Evolutionary conservation across 2,888 invertebrate genomes (phyloP).

Genomic region (Leptinotarsa haldemani): DNA sequence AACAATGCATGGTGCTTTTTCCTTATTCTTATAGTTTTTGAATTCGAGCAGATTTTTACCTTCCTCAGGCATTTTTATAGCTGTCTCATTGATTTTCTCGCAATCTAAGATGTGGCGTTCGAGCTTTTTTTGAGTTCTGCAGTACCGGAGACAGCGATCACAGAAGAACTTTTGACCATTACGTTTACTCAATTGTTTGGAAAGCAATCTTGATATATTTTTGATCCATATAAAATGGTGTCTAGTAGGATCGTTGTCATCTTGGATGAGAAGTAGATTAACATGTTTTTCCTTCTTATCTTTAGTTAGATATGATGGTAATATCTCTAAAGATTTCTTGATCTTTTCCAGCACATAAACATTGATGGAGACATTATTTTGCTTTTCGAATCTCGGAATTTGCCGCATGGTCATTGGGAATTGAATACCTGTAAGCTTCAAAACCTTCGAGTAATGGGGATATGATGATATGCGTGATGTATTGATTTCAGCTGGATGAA

Average conservation of each 20-base stretch:
- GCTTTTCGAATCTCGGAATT: background rate
- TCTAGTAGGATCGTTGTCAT: background rate
- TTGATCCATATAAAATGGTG: background rate
- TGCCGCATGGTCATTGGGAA: conserved; percentile 11
- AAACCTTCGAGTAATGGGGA: background rate
- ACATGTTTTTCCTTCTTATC: background rate
- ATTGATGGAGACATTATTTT: conserved; percentile 3
- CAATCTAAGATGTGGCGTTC: background rate
- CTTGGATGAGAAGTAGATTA: background rate
- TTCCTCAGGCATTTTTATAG: background rate
- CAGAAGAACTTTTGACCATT: background rate
- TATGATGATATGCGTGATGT: background rate
- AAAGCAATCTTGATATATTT: background rate
- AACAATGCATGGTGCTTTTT: background rate
- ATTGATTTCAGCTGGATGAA: background rate
- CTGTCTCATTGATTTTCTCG: background rate
- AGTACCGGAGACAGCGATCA: background rate
- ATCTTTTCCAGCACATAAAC: background rate
- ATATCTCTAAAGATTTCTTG: background rate
- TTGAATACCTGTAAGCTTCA: conserved; percentile 1
- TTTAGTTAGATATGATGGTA: background rate
- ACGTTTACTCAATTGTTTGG: background rate
- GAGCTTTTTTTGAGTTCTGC: background rate
- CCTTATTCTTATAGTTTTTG: conserved; percentile 2
- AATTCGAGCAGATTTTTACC: too few relatives aligned